Evolutionary conservation across 2,113 vertebrate genomes (phyloP), one percentile per base, ranked within the genome.

Genomic region (Perca fluviatilis): DNA sequence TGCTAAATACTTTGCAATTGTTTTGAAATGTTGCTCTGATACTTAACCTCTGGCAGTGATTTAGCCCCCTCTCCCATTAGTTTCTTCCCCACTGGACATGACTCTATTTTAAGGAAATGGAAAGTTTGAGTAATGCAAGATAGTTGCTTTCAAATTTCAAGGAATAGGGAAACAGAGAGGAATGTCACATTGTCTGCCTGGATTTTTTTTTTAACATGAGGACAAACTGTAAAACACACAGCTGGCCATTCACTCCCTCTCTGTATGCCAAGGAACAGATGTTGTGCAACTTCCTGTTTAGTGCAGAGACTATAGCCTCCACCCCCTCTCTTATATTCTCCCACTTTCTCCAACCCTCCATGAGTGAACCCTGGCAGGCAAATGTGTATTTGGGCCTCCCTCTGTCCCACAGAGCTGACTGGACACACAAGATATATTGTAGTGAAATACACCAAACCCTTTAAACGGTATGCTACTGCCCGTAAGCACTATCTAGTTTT

Each of bases 201-300:
- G 25, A 79, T 30, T 50, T 74, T 80, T 85, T 69, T 86, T 57
- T 54, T 7, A 11, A 73, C 50, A 73, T 66, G 51, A 62, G 69
- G 74, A 82, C 80, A 71, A 85, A 82, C 80, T 86, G 67, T 47
- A 27, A 78, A 78, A 82, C 88, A 85, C 83, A 86, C 92, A 92
- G 90, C 89, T 90, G 91, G 88, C 68, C 89, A 90, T 87, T 90
- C 78, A 81, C 74, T 89, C 87, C 60, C 54, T 69, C 63, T 82
- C 71, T 81, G 74, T 69, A 86, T 81, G 88, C 89, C 86, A 90
- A 91, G 84, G 82, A 91, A 88, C 89, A 94, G 88, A 93, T 91
- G 89, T 94, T 93, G 90, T 84, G 90, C 89, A 94, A 94, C 91
- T 93, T 95, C 93, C 94, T 94, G 89, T 94, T 93, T 88, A 91